Evolutionary conservation across 2,113 vertebrate species (phyloP).

Genomic region (Scatophagus argus): DNA sequence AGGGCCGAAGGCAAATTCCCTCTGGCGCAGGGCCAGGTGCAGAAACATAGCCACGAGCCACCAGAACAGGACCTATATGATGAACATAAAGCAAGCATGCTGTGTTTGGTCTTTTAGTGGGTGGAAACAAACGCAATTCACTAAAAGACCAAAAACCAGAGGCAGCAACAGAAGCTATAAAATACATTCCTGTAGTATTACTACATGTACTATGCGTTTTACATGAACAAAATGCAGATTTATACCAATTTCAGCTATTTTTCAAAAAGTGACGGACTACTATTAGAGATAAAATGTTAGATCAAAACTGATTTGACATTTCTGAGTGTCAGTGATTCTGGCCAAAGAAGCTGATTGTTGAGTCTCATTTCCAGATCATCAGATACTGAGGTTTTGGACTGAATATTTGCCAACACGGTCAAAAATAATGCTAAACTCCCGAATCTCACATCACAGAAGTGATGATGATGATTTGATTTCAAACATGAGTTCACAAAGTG

Average conservation of each 20-base stretch:
- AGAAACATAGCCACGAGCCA: slow-evolving; percentile 19
- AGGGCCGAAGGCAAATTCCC: slow-evolving; percentile 65
- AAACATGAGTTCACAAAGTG: background rate
- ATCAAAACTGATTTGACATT: background rate
- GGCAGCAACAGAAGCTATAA: background rate
- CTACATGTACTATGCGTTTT: too few species aligned
- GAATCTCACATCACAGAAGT: too few species aligned
- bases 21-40: slow-evolving; percentile 65
- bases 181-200: too few species aligned
- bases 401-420: background rate
- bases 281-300: background rate
- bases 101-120: background rate
- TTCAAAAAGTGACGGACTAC: background rate
- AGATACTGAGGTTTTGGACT: too few species aligned
- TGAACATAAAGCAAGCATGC: background rate
- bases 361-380: too few species aligned
- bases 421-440: background rate
- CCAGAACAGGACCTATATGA: background rate
- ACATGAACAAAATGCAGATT: background rate
- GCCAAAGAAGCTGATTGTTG: too few species aligned
- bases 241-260: background rate
- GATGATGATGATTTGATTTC: too few species aligned
- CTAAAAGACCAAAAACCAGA: background rate
- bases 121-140: background rate
- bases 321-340: too few species aligned